Evolutionary conservation across 2,888 invertebrate species (phyloP).

Genomic region (Yponomeuta cagnagella): DNA sequence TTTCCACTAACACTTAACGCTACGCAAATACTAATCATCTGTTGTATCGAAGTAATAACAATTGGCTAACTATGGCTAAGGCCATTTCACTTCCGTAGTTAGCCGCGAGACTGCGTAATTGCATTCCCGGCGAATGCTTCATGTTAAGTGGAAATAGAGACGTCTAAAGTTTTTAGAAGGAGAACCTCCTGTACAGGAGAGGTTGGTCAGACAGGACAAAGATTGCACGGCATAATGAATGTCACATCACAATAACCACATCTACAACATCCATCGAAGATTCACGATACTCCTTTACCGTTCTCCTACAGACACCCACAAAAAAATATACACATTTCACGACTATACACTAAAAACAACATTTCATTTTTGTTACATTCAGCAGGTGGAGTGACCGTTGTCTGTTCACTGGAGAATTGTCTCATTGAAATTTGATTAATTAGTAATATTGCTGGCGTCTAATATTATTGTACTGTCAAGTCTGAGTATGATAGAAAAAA

Average conservation of each 20-base stretch:
- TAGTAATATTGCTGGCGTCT: not conserved
- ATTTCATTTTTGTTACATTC: not conserved
- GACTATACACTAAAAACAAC: constrained; percentile 9
- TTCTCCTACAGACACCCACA: constrained; percentile 4
- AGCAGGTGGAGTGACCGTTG: constrained; percentile 16
- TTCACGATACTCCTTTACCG: not conserved
- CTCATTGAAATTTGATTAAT: not conserved
- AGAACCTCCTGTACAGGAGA: not conserved
- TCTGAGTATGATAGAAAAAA: not conserved
- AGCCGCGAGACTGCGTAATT: too few relatives aligned
- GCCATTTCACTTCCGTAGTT: too few relatives aligned
- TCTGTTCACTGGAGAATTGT: constrained; percentile 23
- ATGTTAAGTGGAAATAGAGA: not conserved
- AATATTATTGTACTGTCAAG: constrained; percentile 11
- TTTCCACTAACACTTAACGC: not conserved
- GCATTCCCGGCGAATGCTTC: too few relatives aligned
- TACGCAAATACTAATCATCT: too few relatives aligned
- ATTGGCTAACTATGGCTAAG: too few relatives aligned
- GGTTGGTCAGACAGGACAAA: not conserved
- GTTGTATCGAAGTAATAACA: too few relatives aligned
- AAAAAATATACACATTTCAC: constrained; percentile 10
- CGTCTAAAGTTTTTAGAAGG: not conserved
- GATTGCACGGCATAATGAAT: constrained; percentile 9
- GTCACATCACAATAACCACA: not conserved
- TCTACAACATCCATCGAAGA: constrained; percentile 1